phyloP scores from a whole-genome alignment of 1,140 invertebrate genomes.

The Gonioctena quinquepunctata region DNA sequence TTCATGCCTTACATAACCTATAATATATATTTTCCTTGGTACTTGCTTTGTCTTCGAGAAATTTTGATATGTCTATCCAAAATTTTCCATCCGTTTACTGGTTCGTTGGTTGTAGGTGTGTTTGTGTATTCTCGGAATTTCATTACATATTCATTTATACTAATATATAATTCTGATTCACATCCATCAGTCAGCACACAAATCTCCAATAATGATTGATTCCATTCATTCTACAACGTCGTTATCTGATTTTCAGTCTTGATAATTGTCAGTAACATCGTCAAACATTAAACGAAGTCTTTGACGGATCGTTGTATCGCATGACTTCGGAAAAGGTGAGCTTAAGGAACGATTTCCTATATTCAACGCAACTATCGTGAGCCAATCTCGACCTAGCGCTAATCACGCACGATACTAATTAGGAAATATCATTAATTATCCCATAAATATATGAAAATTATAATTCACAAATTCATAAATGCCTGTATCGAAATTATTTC shows the following conservation, averaged over 20 bases:
- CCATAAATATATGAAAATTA: constrained; percentile 36
- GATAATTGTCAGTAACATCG: constrained; percentile 38
- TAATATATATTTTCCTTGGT: no score
- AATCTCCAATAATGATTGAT: constrained; percentile 1
- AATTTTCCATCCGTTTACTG: no score
- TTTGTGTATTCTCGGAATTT: no score
- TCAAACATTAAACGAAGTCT: constrained; percentile 35
- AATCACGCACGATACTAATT: constrained; percentile 44
- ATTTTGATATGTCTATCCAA: no score
- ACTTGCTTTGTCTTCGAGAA: no score
- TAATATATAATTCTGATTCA: no score
- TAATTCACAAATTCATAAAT: background rate
- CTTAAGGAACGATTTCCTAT: constrained; percentile 39
- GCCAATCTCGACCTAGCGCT: constrained; percentile 37
- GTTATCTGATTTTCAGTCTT: constrained; percentile 17
- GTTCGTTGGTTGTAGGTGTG: no score
- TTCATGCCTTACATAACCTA: no score
- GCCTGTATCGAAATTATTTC: background rate
- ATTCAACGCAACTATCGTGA: constrained; percentile 27
- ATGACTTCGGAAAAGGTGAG: constrained; percentile 29
- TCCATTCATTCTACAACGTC: background rate
- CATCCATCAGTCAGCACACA: no score
- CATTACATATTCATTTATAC: no score
- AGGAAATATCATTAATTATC: constrained; percentile 45
- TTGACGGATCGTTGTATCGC: constrained; percentile 33